phyloP scores from a whole-genome alignment of 2,888 invertebrate species.

The Sinohyriopsis cumingii region DNA sequence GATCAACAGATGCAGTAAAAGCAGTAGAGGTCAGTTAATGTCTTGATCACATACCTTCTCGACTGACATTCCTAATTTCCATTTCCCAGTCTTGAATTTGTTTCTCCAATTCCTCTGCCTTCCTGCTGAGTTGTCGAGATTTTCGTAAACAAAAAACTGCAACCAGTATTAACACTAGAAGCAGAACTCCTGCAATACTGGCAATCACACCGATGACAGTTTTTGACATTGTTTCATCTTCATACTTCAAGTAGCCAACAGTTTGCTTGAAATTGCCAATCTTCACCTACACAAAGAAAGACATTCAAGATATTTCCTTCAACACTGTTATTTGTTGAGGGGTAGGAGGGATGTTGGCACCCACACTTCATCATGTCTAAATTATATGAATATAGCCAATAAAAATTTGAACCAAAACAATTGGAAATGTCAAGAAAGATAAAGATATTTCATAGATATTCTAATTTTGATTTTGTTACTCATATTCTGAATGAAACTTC shows the following conservation, averaged over 20 bases:
- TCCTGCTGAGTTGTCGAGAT: conserved; percentile 8
- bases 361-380: no score
- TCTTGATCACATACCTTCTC: conserved; percentile 30
- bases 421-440: no score
- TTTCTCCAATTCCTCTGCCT: conserved; percentile 15
- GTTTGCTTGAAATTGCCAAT: conserved; percentile 15
- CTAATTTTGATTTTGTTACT: no score
- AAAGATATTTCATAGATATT: no score
- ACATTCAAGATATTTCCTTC: neutral
- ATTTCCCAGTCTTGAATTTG: conserved; percentile 27
- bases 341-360: no score
- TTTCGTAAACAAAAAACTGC: conserved; percentile 6
- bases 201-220: conserved; percentile 9
- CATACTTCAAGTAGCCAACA: conserved; percentile 21
- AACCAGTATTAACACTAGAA: conserved; percentile 4
- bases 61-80: conserved; percentile 22
- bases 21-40: no score
- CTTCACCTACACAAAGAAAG: conserved; percentile 16
- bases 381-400: no score
- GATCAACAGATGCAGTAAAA: no score
- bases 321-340: no score
- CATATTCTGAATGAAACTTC: no score
- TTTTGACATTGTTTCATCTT: neutral
- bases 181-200: conserved; percentile 1
- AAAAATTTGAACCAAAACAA: no score